phyloP scores from a whole-genome alignment of 2,797 vertebrate species.

The Hypotaenidia okinawae region DNA sequence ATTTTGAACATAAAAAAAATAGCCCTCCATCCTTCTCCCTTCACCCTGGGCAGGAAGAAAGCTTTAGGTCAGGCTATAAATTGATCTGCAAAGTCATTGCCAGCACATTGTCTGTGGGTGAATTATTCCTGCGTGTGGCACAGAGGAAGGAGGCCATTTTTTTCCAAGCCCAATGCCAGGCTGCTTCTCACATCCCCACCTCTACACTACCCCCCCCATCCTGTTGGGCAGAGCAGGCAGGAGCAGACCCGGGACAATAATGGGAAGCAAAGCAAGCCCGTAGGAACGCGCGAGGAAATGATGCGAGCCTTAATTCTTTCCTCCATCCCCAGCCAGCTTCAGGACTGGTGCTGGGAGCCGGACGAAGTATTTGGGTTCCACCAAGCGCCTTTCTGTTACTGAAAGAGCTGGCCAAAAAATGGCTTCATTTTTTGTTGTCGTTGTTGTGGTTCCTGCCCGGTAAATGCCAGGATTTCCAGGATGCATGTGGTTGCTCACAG shows the following conservation, averaged over 20 bases:
- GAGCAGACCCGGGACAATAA: background rate
- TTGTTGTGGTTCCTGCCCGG: background rate
- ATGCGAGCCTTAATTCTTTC: background rate
- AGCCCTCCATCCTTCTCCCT: background rate
- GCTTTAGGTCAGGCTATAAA: constrained; percentile 21
- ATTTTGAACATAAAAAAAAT: background rate
- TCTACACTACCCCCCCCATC: background rate
- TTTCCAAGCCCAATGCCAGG: background rate
- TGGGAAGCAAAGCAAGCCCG: background rate
- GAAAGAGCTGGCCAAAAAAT: background rate
- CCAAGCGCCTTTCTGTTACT: background rate
- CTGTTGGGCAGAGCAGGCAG: background rate
- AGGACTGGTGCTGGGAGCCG: background rate
- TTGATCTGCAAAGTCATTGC: background rate
- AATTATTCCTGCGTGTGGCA: background rate
- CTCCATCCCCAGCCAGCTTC: background rate
- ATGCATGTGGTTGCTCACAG: background rate
- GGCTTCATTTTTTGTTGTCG: background rate
- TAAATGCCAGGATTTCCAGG: constrained; percentile 4
- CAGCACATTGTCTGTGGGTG: background rate
- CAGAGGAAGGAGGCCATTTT: background rate
- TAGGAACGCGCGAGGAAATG: constrained; percentile 2
- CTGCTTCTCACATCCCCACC: background rate
- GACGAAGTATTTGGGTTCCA: background rate
- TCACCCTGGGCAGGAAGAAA: background rate